Conservation (phyloP, 2,888 invertebrate species). For the Volucella inflata region DNA sequence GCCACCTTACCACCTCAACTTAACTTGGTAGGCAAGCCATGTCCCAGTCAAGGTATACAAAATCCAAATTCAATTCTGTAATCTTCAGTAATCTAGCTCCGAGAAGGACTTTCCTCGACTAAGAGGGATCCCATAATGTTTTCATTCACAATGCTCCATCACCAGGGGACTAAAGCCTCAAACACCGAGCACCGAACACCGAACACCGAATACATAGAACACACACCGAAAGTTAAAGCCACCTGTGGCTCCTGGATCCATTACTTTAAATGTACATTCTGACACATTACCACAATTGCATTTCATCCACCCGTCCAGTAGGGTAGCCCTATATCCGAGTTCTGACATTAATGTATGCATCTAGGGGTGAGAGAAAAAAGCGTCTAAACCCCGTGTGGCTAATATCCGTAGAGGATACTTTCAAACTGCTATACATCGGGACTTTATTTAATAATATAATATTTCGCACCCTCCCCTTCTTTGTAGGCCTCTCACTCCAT, state of each 20-base stretch:
- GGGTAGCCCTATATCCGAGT: too few species aligned
- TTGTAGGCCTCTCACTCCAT: too few species aligned
- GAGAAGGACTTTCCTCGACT: slow-evolving; percentile 12
- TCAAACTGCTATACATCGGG: slow-evolving; percentile 29
- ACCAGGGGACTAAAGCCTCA: background rate
- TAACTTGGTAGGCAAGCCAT: slow-evolving; percentile 39
- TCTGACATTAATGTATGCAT: background rate
- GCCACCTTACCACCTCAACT: slow-evolving; percentile 3
- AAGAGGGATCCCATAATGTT: background rate
- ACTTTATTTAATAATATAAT: slow-evolving; percentile 23
- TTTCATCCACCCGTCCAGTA: slow-evolving; percentile 26
- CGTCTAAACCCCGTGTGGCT: slow-evolving; percentile 15
- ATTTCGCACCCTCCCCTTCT: slow-evolving; percentile 3
- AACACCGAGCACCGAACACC: background rate
- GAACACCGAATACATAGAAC: background rate
- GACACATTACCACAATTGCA: slow-evolving; percentile 55
- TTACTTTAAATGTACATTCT: slow-evolving; percentile 44
- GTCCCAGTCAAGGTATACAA: slow-evolving; percentile 7
- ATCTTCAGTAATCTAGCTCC: slow-evolving; percentile 35
- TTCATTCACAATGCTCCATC: slow-evolving; percentile 21
- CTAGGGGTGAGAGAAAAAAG: slow-evolving; percentile 2
- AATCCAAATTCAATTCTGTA: slow-evolving; percentile 63
- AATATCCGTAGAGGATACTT: slow-evolving; percentile 33
- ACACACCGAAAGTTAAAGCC: slow-evolving; percentile 15
- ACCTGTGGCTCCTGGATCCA: slow-evolving; percentile 67